Evolutionary conservation across 2,113 vertebrate genomes (phyloP).

Genomic region (Bothrops jararaca): DNA sequence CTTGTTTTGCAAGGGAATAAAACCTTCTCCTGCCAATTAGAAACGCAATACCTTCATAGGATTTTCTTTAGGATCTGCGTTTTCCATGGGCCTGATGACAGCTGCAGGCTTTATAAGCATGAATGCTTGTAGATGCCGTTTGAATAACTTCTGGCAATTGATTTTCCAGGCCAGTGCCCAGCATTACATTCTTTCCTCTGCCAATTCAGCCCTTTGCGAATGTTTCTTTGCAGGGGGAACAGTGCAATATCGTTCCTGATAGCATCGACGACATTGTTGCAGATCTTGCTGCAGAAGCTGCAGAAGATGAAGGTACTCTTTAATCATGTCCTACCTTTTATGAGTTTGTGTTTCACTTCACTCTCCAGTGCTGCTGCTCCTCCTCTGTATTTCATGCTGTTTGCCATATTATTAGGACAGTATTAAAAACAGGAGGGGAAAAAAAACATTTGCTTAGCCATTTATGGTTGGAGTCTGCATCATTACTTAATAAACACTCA

Average conservation of each 20-base stretch:
- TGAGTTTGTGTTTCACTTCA: slow-evolving; percentile 37
- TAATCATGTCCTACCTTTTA: slow-evolving; percentile 28
- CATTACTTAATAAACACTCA: slow-evolving; percentile 26
- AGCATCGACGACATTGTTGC: slow-evolving; percentile 97
- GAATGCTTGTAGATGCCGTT: neutral
- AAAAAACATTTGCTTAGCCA: slow-evolving; percentile 7
- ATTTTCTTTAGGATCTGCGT: neutral
- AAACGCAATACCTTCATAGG: neutral
- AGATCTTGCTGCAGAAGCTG: slow-evolving; percentile 91
- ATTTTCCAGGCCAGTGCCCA: neutral
- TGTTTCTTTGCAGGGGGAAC: slow-evolving; percentile 85
- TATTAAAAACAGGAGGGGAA: slow-evolving; percentile 10
- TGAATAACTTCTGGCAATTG: neutral
- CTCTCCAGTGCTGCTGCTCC: slow-evolving; percentile 10
- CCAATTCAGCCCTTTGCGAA: slow-evolving; percentile 27
- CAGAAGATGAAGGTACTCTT: slow-evolving; percentile 90
- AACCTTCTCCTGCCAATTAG: neutral
- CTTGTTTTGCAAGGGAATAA: neutral
- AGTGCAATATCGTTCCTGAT: slow-evolving; percentile 97
- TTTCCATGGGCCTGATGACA: neutral
- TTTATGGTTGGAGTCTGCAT: slow-evolving; percentile 2
- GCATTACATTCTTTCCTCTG: neutral
- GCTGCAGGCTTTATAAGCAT: neutral
- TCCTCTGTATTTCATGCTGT: slow-evolving; percentile 19
- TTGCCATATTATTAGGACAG: slow-evolving; percentile 1